Evolutionary conservation across 2,113 vertebrate genomes (phyloP).

Genomic region (Podarcis muralis): DNA sequence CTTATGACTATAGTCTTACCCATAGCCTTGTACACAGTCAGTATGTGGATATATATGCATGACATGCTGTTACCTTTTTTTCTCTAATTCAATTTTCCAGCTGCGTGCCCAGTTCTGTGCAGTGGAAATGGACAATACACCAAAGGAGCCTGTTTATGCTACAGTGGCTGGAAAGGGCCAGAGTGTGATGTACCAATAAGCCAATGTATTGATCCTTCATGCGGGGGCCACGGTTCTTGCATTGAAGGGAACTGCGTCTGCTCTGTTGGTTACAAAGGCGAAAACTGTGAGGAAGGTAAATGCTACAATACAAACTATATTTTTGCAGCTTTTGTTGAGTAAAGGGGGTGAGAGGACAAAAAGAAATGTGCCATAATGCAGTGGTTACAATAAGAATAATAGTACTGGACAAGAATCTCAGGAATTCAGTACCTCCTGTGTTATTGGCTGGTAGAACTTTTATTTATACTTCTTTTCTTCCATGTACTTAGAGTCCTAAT

Average conservation of each 20-base stretch:
- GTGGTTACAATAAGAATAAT: not conserved
- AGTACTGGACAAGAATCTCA: not conserved
- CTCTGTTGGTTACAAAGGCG: conserved; percentile 92
- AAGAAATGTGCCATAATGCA: not conserved
- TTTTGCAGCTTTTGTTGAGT: not conserved
- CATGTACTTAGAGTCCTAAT: not conserved
- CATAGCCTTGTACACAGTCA: not conserved
- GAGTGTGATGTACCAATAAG: conserved; percentile 93
- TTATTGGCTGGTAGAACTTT: conserved; percentile 13
- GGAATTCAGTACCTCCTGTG: not conserved
- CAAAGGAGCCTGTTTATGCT: conserved; percentile 95
- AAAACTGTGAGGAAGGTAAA: conserved; percentile 94
- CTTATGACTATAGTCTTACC: conserved; percentile 22
- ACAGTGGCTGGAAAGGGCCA: conserved; percentile 97
- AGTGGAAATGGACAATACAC: conserved; percentile 98
- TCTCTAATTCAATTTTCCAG: conserved; percentile 73
- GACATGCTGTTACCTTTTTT: conserved; percentile 51
- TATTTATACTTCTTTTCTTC: conserved; percentile 17
- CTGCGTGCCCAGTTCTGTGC: conserved; percentile 95
- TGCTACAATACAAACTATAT: conserved; percentile 16
- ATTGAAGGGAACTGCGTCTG: conserved; percentile 93
- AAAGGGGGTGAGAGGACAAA: not conserved
- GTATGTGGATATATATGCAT: not conserved
- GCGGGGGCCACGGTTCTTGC: conserved; percentile 94
- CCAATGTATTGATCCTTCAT: conserved; percentile 95